Conservation (phyloP, 2,113 vertebrate genomes). For the Irena cyanogastra region DNA sequence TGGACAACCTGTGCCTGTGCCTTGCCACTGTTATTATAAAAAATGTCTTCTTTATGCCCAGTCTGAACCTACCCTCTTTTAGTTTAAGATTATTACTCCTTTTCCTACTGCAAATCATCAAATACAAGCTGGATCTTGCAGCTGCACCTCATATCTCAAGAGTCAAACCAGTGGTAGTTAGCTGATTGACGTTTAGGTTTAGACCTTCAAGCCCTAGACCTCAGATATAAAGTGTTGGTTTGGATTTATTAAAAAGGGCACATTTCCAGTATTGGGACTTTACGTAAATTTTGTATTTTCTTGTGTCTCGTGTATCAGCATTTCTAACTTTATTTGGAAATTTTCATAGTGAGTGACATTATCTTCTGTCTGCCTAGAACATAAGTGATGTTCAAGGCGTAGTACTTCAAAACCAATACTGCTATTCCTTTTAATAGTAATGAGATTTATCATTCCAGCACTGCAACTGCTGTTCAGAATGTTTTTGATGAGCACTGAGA, state of each 20-base stretch:
- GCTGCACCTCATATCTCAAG: fast-evolving
- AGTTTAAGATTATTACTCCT: not conserved
- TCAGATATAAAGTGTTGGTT: not conserved
- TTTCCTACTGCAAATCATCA: not conserved
- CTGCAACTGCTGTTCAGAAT: not conserved
- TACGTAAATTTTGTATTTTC: not conserved
- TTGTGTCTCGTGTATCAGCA: not conserved
- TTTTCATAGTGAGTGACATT: not conserved
- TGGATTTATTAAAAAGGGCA: not conserved
- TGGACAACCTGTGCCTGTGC: not conserved
- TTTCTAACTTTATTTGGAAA: not conserved
- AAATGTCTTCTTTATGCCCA: not conserved
- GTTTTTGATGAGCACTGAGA: not conserved
- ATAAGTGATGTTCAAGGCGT: not conserved
- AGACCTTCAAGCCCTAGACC: not conserved
- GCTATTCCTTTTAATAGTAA: not conserved
- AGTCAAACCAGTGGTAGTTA: not conserved
- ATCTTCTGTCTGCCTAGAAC: not conserved
- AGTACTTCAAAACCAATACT: not conserved
- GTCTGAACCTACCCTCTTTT: not conserved
- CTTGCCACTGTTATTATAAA: not conserved
- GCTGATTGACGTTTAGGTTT: not conserved
- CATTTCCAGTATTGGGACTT: not conserved
- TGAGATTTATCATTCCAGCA: not conserved
- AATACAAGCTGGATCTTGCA: not conserved